phyloP scores from a whole-genome alignment of 2,888 invertebrate genomes.

The Tinea pellionella region DNA sequence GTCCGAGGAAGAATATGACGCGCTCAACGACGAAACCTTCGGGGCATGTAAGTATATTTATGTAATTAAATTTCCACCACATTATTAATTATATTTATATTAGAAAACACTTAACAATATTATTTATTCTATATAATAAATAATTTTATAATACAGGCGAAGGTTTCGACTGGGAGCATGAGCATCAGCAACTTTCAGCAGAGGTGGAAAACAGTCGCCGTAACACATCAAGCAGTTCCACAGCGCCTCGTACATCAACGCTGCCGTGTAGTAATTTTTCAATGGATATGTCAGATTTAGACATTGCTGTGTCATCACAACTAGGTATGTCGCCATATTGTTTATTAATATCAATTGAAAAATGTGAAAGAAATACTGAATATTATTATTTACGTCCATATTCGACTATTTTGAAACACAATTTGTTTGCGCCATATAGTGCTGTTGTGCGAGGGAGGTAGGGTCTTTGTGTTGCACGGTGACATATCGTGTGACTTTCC shows the following conservation, averaged over 20 bases:
- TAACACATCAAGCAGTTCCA: background rate
- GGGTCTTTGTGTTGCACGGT: too few species aligned
- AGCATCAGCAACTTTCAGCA: constrained; percentile 74
- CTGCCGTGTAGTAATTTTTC: background rate
- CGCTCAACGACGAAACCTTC: constrained; percentile 92
- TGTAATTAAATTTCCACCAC: background rate
- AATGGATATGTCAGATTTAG: background rate
- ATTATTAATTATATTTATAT: background rate
- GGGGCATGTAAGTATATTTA: constrained; percentile 72
- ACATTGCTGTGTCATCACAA: background rate
- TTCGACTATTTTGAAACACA: too few species aligned
- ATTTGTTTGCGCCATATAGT: too few species aligned
- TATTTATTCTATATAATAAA: too few species aligned
- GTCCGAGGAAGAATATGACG: constrained; percentile 89
- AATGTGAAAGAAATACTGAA: too few species aligned
- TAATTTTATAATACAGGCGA: constrained; percentile 32
- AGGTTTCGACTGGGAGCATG: constrained; percentile 75
- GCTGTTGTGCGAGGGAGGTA: too few species aligned
- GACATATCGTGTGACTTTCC: too few species aligned
- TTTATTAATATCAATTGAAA: background rate
- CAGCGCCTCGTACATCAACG: background rate
- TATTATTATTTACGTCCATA: background rate
- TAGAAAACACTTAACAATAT: too few species aligned
- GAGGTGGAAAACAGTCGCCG: constrained; percentile 67
- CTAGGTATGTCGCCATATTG: background rate